Percentiles rank a stretch among this genome's conserved stretches.
phyloP scores from a whole-genome alignment of 2,113 vertebrate genomes.

The Hiodon tergisus region DNA sequence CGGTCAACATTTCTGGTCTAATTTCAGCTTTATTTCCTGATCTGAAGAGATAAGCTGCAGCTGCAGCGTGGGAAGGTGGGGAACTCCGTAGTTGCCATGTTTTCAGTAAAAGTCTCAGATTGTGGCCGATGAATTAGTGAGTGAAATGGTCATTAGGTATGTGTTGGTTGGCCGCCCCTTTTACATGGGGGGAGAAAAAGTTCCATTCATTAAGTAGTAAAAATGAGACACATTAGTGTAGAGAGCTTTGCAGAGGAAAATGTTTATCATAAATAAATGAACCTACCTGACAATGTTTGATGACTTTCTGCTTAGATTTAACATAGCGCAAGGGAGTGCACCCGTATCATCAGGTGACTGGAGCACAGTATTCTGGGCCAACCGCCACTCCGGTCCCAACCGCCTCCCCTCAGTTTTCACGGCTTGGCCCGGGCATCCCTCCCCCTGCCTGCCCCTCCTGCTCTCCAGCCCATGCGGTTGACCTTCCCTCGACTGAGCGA shows the following conservation, averaged over 20 bases:
- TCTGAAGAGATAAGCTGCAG: too few species aligned
- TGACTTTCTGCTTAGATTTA: background rate
- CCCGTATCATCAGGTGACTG: too few species aligned
- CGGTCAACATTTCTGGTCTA: too few species aligned
- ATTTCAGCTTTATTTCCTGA: too few species aligned
- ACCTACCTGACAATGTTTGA: background rate
- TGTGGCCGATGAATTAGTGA: too few species aligned
- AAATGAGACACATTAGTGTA: background rate
- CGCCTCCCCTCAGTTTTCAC: background rate
- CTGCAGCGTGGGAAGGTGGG: too few species aligned
- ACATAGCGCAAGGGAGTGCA: background rate
- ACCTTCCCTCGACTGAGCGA: constrained; percentile 46
- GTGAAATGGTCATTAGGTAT: too few species aligned
- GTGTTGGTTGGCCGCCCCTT: too few species aligned
- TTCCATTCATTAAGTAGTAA: background rate
- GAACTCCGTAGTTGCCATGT: too few species aligned
- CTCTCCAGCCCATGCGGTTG: constrained; percentile 17
- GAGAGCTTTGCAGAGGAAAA: background rate
- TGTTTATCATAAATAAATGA: background rate
- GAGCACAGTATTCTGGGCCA: too few species aligned
- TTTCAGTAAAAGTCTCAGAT: too few species aligned
- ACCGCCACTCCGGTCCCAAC: background rate
- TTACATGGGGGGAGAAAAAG: background rate
- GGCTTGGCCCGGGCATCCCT: too few species aligned
- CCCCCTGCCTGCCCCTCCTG: background rate